Percentiles rank a stretch among this genome's conserved stretches.
Conservation (phyloP, 2,797 vertebrate genomes). For the Harpagifer antarcticus region DNA sequence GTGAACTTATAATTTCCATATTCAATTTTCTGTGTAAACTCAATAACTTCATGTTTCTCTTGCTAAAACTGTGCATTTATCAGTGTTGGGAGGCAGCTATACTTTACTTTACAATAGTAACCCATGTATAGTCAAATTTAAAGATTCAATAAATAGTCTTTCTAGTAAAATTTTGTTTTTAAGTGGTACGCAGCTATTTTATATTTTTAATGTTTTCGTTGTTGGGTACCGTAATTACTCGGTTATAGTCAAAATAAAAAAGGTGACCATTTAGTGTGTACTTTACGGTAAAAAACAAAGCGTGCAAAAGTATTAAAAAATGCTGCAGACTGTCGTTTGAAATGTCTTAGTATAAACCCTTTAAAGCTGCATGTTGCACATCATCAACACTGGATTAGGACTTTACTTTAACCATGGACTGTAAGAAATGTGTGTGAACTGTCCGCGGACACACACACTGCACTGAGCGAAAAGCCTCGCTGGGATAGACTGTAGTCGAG, state of each 20-base stretch:
- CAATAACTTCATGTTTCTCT: background rate
- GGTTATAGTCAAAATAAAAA: background rate
- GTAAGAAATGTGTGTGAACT: no score
- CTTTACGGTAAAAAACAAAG: constrained; percentile 37
- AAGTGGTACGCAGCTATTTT: background rate
- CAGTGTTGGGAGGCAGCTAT: background rate
- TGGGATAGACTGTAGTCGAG: no score
- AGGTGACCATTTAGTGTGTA: fast-evolving
- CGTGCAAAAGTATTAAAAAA: fast-evolving
- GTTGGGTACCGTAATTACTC: background rate
- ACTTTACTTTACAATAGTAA: no score
- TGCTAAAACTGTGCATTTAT: background rate
- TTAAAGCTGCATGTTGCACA: background rate
- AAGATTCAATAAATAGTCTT: background rate
- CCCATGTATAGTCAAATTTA: background rate
- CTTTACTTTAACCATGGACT: background rate
- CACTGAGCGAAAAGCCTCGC: background rate
- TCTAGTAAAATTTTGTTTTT: background rate
- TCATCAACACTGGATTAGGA: background rate
- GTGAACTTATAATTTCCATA: no score
- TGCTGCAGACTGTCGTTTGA: no score
- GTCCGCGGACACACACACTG: background rate
- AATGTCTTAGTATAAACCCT: background rate
- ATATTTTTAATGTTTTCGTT: background rate
- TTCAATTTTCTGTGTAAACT: background rate